Percentiles rank a stretch among this genome's conserved stretches.
phyloP scores from a whole-genome alignment of 2,888 invertebrate genomes.

The Adineta ricciae region DNA sequence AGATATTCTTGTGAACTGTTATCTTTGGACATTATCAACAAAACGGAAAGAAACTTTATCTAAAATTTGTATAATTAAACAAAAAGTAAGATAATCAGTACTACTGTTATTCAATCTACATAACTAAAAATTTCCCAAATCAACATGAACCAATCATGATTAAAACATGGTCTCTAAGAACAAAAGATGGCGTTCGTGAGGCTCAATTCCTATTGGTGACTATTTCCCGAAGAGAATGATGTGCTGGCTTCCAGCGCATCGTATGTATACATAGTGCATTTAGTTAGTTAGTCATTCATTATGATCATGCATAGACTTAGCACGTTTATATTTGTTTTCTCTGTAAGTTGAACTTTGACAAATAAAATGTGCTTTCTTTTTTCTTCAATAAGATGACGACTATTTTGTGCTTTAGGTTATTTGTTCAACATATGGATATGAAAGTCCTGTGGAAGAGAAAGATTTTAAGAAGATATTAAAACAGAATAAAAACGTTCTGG shows the following conservation, averaged over 20 bases:
- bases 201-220: neutral
- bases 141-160: neutral
- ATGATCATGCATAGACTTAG: neutral
- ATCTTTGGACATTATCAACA: neutral
- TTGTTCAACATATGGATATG: neutral
- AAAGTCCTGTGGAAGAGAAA: constrained; percentile 27
- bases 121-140: neutral
- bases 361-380: neutral
- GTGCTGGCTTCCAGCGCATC: neutral
- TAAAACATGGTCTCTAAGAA: too few species aligned
- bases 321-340: neutral
- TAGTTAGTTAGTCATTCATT: neutral
- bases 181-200: neutral
- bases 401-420: neutral
- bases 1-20: neutral
- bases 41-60: neutral
- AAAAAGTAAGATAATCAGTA: neutral
- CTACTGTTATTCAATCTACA: neutral
- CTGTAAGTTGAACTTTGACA: neutral
- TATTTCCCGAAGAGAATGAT: neutral
- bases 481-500: constrained; percentile 24
- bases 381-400: neutral
- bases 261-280: too few species aligned
- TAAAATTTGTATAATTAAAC: neutral
- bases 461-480: constrained; percentile 32